A percentile compares a stretch with the other conserved stretches of the same genome.
Evolutionary conservation across 2,797 vertebrate genomes (phyloP).

Genomic region (Schizopygopsis pylzovi): DNA sequence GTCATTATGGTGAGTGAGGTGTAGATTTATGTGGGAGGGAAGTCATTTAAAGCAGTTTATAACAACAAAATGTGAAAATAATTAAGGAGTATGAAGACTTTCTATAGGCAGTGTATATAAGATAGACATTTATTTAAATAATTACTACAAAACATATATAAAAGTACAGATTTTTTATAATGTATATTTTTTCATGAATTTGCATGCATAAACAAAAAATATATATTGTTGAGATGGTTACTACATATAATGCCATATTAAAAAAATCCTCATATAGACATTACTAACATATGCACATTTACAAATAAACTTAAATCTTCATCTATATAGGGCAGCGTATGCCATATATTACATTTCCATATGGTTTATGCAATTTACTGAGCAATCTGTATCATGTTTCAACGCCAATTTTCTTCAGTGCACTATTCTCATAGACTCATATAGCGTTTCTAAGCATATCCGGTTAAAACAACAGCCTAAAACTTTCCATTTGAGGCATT

Average conservation of each 20-base stretch:
- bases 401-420: neutral
- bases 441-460: neutral
- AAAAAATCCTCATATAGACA: neutral
- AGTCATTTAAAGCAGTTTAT: too few species aligned
- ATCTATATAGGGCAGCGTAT: neutral
- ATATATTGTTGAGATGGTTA: neutral
- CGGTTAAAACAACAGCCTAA: neutral
- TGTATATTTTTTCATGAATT: neutral
- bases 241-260: neutral
- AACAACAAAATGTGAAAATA: too few species aligned
- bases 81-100: too few species aligned
- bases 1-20: too few species aligned
- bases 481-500: neutral
- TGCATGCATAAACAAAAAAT: neutral
- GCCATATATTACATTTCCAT: neutral
- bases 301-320: too few species aligned
- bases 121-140: neutral
- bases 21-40: too few species aligned
- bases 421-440: neutral
- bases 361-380: neutral
- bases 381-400: neutral
- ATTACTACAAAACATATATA: neutral
- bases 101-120: neutral
- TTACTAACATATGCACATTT: too few species aligned
- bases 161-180: neutral